Conservation (phyloP, 2,888 invertebrate genomes). For the Lochmaea capreae region DNA sequence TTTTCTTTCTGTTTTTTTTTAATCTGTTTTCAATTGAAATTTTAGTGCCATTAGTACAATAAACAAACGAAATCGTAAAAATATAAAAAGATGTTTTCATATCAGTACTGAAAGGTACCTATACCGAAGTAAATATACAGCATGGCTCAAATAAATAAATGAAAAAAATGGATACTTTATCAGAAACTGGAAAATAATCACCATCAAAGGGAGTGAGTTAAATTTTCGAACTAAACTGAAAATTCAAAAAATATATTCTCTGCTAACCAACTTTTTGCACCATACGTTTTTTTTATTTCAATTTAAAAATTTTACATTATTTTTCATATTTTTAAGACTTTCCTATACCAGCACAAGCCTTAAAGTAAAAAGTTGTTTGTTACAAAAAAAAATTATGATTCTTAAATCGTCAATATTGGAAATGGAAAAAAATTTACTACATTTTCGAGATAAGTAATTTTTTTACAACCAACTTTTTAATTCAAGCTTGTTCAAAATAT, state of each 20-base stretch:
- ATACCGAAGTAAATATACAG: background rate
- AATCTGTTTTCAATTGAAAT: conserved; percentile 22
- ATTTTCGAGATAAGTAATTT: too few species aligned
- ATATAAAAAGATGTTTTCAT: background rate
- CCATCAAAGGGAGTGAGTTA: too few species aligned
- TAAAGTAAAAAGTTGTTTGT: background rate
- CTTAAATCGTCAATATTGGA: too few species aligned
- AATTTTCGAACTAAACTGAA: too few species aligned
- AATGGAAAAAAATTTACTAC: too few species aligned
- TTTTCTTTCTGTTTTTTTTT: background rate
- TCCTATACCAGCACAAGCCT: background rate
- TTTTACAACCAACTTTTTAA: background rate
- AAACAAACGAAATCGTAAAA: conserved; percentile 17
- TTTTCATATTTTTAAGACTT: background rate
- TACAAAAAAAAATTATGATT: background rate
- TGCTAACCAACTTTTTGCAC: too few species aligned
- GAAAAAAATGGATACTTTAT: too few species aligned
- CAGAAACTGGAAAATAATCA: too few species aligned
- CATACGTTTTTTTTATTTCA: background rate
- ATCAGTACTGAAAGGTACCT: background rate
- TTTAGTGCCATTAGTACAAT: conserved; percentile 18
- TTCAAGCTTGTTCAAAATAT: background rate
- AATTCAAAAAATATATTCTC: too few species aligned
- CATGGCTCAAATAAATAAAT: conserved; percentile 18
- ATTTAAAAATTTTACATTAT: background rate